Evolutionary conservation across 1,140 invertebrate genomes (phyloP), one percentile per base, ranked within the genome.

Genomic region (Gonioctena quinquepunctata): DNA sequence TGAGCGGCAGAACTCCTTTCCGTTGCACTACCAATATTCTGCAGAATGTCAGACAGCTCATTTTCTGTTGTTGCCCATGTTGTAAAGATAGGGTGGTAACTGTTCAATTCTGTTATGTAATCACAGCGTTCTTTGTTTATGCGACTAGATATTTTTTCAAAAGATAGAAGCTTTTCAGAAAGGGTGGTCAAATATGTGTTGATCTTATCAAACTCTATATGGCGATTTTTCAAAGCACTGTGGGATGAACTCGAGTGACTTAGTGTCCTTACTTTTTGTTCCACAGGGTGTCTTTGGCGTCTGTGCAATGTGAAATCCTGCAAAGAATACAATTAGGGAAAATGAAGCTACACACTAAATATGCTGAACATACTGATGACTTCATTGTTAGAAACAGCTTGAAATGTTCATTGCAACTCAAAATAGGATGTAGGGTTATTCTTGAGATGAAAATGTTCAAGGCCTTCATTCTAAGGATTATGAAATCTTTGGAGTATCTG

Each of bases 401-500:
- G 27, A 92, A 83, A 82, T 88, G 88, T 79, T 88, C 87, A 78
- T 91, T 88, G 76, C 88, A 91, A 68, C 91, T 92, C 11, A 93
- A 82, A 61, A 93, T 91, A 1, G 91, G 91, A 83, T 93, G 91
- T 21, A 80, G 71, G 50, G 78, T 79, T 49, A 85, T 66, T 63
- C 84, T 82, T 52, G 88, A 88, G 6, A 93, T 83, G 82, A 92
- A 93, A 69, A 89, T 85, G 77, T 93, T 88, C 26, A 93, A 83
- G n/a, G 90, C 84, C 68, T 87, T 87, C 88, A 92, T 91, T 75
- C 92, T 83, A 22, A 88, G 86, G 70, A 89, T 82, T 57, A 93
- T 88, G 82, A 93, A 93, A 74, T 92, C 90, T 81, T 89, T 89
- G 71, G 91, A 91, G 82, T 92, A 93, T 52, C 91, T 85, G 82